Base-by-base conservation (phyloP, 2,797 vertebrate genomes). In the Alosa sapidissima region DNA sequence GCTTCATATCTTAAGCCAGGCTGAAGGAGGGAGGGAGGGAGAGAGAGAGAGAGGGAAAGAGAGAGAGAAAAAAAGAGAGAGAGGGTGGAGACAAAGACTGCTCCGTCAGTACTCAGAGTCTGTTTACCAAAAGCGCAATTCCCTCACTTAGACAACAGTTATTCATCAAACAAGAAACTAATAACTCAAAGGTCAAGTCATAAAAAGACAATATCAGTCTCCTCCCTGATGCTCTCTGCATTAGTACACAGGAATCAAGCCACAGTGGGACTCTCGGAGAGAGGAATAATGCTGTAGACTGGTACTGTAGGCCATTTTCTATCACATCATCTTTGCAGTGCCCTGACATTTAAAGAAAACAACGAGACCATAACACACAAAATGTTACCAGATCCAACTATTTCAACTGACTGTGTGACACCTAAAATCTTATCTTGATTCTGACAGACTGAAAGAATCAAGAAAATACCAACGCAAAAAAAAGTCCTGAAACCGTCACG, bases 191-290 rank as follows among this genome's bases (percentile, higher is more conserved):
- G 95, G 95, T 96, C 95, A 96, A 92, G 93, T 93, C 92, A 94
- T 95, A 95, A 96, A 95, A 94, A 93, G 87, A 95, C 94, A 96
- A 96, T 95, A 95, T 96, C 93, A 92, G 92, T 91, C 93, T 92
- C 94, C 93, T 93, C 94, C 92, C 91, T 89, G 82, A 89, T 88
- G 92, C 91, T 90, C 88, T 81, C 87, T 87, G 89, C 93, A 94
- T 93, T 92, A 93, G 91, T 93, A 78, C 72, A 78, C 47, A 36
- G 72, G 72, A 45, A 47, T 47, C 72, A 47, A 19, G 41, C 36
- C 72, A 41, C 14, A 78, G 72, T 78, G 72, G 16, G 36, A 19
- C 72, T 78, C 72, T 78, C 16, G 9, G 41, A 21, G 36, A 45
- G 41, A 47, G 19, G 41, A 47, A 78, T 45, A 19, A 78, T 45